Percentiles rank a stretch among this genome's conserved stretches.
phyloP scores from a whole-genome alignment of 2,888 invertebrate species.

The Acronicta aceris region DNA sequence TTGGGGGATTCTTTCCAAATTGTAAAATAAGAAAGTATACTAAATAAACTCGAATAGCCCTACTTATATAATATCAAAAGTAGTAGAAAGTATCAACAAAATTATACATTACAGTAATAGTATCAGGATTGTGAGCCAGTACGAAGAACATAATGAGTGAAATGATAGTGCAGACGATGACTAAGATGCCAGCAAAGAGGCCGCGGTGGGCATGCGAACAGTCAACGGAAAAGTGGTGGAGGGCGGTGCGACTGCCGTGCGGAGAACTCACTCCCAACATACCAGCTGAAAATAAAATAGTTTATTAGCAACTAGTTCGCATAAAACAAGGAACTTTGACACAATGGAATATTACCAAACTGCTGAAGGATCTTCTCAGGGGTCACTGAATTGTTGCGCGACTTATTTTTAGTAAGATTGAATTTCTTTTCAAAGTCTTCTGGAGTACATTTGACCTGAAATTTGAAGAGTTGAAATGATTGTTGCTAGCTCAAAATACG shows the following conservation, averaged over 20 bases:
- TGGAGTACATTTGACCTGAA: slow-evolving; percentile 84
- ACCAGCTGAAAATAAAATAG: slow-evolving; percentile 83
- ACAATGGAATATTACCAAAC: slow-evolving; percentile 72
- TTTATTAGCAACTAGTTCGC: neutral
- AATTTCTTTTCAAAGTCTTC: slow-evolving; percentile 84
- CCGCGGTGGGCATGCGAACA: slow-evolving; percentile 95
- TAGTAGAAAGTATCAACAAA: slow-evolving; percentile 5
- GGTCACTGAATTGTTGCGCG: slow-evolving; percentile 84
- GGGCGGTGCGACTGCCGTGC: slow-evolving; percentile 80
- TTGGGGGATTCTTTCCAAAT: too few species aligned
- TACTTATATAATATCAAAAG: neutral
- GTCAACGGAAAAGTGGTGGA: slow-evolving; percentile 93
- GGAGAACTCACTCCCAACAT: slow-evolving; percentile 84
- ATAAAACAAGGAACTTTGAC: neutral
- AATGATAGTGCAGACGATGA: slow-evolving; percentile 95
- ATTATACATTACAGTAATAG: slow-evolving; percentile 82
- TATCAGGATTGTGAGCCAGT: slow-evolving; percentile 90
- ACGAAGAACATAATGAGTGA: slow-evolving; percentile 97
- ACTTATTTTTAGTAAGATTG: slow-evolving; percentile 76
- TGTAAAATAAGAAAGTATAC: too few species aligned
- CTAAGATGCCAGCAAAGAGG: slow-evolving; percentile 92
- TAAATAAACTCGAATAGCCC: too few species aligned
- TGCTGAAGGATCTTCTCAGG: slow-evolving; percentile 87
- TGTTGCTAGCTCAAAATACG: neutral
- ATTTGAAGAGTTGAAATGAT: slow-evolving; percentile 23